phyloP scores from a whole-genome alignment of 2,797 vertebrate genomes.

The Acrossocheilus fasciatus region DNA sequence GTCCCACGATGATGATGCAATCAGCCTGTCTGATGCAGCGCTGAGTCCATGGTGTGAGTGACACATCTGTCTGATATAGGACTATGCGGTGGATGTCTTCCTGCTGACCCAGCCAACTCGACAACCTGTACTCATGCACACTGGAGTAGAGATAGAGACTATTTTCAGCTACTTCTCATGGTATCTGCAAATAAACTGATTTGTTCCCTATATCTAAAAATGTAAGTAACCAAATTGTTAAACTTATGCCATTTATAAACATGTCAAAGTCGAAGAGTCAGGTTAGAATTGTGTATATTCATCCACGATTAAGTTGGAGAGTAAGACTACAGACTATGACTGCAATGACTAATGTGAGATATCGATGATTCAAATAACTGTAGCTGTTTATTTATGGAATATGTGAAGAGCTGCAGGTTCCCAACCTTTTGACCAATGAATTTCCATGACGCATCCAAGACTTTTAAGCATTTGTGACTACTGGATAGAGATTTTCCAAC shows the following conservation, averaged over 20 bases:
- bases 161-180: background rate
- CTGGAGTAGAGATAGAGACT: slow-evolving; percentile 64
- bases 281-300: background rate
- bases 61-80: slow-evolving; percentile 90
- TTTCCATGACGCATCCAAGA: background rate
- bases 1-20: slow-evolving; percentile 93
- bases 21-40: slow-evolving; percentile 95
- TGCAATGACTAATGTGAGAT: background rate
- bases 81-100: slow-evolving; percentile 95
- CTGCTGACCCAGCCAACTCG: slow-evolving; percentile 96
- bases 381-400: background rate
- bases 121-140: slow-evolving; percentile 91
- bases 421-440: background rate
- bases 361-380: background rate
- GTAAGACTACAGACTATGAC: background rate
- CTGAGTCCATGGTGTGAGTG: slow-evolving; percentile 93
- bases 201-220: background rate
- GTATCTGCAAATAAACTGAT: background rate
- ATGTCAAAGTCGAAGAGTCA: background rate
- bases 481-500: background rate
- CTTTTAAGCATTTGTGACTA: background rate
- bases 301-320: background rate
- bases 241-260: background rate
- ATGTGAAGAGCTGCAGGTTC: background rate
- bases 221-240: no score